Percentiles rank a stretch among this genome's conserved stretches.
phyloP scores from a whole-genome alignment of 2,113 vertebrate species.

The Psephotus haematonotus region DNA sequence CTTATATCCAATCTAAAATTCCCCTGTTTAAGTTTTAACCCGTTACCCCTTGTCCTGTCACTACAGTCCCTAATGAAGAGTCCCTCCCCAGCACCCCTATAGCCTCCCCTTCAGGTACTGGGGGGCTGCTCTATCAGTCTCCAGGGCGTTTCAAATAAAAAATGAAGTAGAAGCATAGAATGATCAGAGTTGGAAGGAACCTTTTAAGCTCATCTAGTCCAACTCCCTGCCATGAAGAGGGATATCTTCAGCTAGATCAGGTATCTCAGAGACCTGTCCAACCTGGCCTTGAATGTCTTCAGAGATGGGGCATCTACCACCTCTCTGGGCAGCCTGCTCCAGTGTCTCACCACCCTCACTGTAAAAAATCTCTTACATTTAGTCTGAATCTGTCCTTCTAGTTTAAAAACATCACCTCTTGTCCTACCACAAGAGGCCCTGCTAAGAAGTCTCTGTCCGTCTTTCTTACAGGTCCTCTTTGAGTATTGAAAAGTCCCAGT shows the following conservation, averaged over 20 bases:
- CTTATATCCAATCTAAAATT: too few relatives aligned
- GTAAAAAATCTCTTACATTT: not conserved
- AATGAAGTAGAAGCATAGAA: not conserved
- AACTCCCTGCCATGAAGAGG: not conserved
- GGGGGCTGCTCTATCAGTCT: not conserved
- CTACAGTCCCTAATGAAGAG: too few relatives aligned
- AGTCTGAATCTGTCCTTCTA: not conserved
- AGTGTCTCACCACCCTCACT: not conserved
- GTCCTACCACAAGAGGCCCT: not conserved
- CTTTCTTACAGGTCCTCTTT: not conserved
- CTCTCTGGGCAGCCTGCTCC: not conserved
- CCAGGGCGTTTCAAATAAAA: not conserved
- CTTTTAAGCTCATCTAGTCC: not conserved
- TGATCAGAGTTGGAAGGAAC: not conserved
- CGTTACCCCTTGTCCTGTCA: too few relatives aligned
- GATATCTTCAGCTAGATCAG: not conserved
- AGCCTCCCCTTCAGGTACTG: too few relatives aligned
- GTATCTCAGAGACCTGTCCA: fast-evolving
- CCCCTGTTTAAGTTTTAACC: too few relatives aligned
- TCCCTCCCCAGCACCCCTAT: too few relatives aligned
- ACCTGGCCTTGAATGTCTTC: not conserved
- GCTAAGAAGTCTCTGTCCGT: not conserved
- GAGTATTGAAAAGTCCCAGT: not conserved
- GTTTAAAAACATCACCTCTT: not conserved
- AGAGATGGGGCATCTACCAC: not conserved